phyloP scores from a whole-genome alignment of 2,797 vertebrate genomes.

The Megalops cyprinoides region DNA sequence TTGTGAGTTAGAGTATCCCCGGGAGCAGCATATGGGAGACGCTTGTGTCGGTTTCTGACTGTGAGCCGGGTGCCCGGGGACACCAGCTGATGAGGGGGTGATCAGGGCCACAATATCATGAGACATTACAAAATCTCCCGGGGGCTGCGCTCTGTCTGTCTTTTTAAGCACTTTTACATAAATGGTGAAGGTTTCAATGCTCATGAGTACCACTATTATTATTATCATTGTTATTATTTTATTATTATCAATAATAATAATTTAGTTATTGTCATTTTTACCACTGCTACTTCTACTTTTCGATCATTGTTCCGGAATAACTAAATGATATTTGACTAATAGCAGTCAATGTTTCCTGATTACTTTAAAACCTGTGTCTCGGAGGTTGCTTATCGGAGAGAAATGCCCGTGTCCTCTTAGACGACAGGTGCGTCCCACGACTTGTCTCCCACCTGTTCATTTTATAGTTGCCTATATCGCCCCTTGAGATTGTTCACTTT shows the following conservation, averaged over 20 bases:
- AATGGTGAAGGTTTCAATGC: background rate
- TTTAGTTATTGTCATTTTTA: background rate
- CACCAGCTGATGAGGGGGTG: slow-evolving; percentile 71
- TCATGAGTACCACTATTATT: background rate
- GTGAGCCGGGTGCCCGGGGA: slow-evolving; percentile 70
- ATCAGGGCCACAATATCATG: background rate
- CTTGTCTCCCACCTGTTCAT: slow-evolving; percentile 76
- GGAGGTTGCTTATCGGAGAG: slow-evolving; percentile 24
- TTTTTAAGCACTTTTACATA: background rate
- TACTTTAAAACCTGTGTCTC: background rate
- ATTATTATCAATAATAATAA: background rate
- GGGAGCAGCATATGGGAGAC: slow-evolving; percentile 77
- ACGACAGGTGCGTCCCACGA: slow-evolving; percentile 70
- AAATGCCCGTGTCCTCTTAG: slow-evolving; percentile 53
- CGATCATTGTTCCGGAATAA: background rate
- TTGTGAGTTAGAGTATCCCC: slow-evolving; percentile 55
- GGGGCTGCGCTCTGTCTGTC: background rate
- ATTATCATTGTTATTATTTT: background rate
- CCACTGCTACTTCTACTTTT: too few relatives aligned
- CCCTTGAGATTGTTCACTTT: slow-evolving; percentile 55
- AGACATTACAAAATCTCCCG: background rate
- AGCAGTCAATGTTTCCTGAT: background rate
- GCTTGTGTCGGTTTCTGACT: slow-evolving; percentile 57
- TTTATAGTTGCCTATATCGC: slow-evolving; percentile 76
- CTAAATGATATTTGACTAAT: background rate